These are phyloP conservation scores for Acleris laterana DNA, from an alignment of 2,888 invertebrate species.

Conservation along the genomic window DNA sequence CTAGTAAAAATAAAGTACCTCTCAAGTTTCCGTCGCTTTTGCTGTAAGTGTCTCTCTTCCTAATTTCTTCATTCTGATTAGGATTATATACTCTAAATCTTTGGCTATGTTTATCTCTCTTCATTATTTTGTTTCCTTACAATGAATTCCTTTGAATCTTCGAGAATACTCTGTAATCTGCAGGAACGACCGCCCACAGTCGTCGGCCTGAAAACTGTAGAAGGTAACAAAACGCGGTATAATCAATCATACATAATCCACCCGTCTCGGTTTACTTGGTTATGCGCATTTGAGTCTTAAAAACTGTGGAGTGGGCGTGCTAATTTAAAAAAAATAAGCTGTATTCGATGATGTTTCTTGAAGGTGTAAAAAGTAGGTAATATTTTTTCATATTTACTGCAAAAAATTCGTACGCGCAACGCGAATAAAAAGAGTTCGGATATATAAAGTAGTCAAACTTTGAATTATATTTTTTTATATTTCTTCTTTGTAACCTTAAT, in stretches of 20 bases:
- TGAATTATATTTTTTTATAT: too few relatives aligned
- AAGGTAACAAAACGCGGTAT: conserved; percentile 70
- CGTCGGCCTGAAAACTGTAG: conserved; percentile 56
- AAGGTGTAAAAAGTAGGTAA: too few relatives aligned
- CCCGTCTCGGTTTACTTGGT: conserved; percentile 69
- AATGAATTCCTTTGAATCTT: conserved; percentile 11
- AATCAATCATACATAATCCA: conserved; percentile 78
- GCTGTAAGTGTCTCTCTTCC: conserved; percentile 55
- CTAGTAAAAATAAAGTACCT: conserved; percentile 43
- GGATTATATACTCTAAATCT: conserved; percentile 59
- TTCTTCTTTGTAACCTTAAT: too few relatives aligned
- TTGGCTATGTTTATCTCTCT: conserved; percentile 52
- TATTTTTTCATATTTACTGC: too few relatives aligned
- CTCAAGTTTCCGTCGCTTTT: conserved; percentile 42
- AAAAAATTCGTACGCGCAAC: too few relatives aligned
- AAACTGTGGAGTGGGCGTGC: conserved; percentile 55
- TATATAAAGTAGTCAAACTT: too few relatives aligned
- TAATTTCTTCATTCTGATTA: conserved; percentile 54
- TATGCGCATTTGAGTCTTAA: conserved; percentile 67
- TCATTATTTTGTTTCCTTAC: conserved; percentile 42
- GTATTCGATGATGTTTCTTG: too few relatives aligned
- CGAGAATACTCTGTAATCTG: conserved; percentile 25
- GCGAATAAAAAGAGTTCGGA: too few relatives aligned
- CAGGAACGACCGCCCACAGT: conserved; percentile 38
- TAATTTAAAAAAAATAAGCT: neutral